Base-by-base conservation (phyloP, 2,113 vertebrate species). In the Lutjanus erythropterus region DNA sequence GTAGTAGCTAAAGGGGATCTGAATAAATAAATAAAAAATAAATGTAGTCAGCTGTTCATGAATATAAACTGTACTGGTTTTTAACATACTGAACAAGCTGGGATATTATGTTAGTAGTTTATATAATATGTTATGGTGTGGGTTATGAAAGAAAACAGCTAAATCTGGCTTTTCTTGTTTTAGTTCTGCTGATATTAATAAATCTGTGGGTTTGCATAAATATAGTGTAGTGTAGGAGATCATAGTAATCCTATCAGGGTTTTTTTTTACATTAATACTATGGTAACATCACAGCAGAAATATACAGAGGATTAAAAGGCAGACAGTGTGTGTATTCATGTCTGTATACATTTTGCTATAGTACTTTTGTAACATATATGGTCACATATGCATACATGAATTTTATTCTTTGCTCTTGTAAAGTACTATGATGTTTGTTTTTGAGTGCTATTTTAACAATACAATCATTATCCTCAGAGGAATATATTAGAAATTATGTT, bases 151-250 rank as follows among this genome's bases (percentile, higher is more conserved):
- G 25, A n/a, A n/a, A n/a, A 58, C 12, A 31, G 16, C 10, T 15
- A 42, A 37, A 12, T 27, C 12, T 23, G 2, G 23, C 7, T 47
- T 37, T 11, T 27, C 15, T 15, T 33, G 18, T 67, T 49, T 47
- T 15, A 49, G 2, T 11, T 49, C 47, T n/a, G 18, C 42, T 15
- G 18, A 49, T 23, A 41, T 55, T 21, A 71, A 58, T 46, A 71
- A 12, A n/a, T 44, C 5, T n/a, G 18, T 11, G 25, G 44, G 3
- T 29, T 3, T 42, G 10, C 10, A 21, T 29, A 61, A 52, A 73
- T 46, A 61, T 35, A 69, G 19, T 10, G 62, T 53, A 50, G 44
- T 31, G n/a, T n/a, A 23, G 46, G 31, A 52, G 65, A 67, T 75
- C 52, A 67, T 33, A 33, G 1, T 60, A 73, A 77, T 76, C 73